Percentiles rank a stretch among this genome's conserved stretches.
phyloP scores from a whole-genome alignment of 23 tunicate species.

The Diplosoma virens region DNA sequence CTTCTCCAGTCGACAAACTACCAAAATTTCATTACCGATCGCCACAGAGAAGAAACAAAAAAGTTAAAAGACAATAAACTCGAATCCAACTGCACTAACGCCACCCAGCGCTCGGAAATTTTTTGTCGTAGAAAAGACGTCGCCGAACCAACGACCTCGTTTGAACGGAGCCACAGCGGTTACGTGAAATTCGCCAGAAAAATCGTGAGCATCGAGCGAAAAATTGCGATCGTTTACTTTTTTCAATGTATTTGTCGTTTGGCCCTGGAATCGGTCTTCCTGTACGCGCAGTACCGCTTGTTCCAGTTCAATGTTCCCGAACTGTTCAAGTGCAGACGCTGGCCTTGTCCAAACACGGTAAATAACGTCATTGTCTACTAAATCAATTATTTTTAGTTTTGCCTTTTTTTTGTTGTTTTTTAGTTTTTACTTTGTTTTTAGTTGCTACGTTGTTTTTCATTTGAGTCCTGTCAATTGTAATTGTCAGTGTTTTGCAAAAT shows the following conservation, averaged over 20 bases:
- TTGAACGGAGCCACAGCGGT: background rate
- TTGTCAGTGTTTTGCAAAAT: too few relatives aligned
- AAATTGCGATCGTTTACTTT: slow-evolving; percentile 26
- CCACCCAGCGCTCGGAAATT: background rate
- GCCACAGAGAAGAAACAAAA: too few relatives aligned
- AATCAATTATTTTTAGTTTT: too few relatives aligned
- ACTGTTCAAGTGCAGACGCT: slow-evolving; percentile 2
- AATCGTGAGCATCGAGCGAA: slow-evolving; percentile 1
- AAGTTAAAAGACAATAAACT: background rate
- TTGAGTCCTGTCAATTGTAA: too few relatives aligned
- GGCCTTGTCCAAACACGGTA: slow-evolving; percentile 33
- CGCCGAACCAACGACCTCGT: background rate
- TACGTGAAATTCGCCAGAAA: background rate
- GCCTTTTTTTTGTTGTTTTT: too few relatives aligned
- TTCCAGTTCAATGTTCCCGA: slow-evolving; percentile 26
- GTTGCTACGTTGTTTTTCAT: too few relatives aligned
- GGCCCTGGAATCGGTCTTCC: background rate
- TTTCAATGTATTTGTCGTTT: slow-evolving; percentile 1
- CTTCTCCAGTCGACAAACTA: too few relatives aligned
- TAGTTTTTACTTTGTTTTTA: too few relatives aligned
- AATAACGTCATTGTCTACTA: too few relatives aligned
- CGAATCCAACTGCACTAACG: background rate
- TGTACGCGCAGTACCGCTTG: slow-evolving; percentile 3
- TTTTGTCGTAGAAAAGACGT: background rate
- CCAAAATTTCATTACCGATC: too few relatives aligned